Evolutionary conservation across 2,888 invertebrate species (phyloP).

Genomic region (Temnothorax rugatulus): DNA sequence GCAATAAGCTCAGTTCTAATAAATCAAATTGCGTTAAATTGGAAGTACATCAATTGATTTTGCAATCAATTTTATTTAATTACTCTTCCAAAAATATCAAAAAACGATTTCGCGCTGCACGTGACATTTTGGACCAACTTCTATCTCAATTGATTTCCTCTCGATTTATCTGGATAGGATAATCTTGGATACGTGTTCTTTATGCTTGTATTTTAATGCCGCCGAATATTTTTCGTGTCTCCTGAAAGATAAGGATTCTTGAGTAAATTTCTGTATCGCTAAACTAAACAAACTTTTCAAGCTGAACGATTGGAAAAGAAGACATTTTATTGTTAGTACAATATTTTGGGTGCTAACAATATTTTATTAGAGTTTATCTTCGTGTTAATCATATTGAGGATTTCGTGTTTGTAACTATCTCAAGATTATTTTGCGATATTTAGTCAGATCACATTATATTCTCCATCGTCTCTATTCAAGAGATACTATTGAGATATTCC

Average conservation of each 20-base stretch:
- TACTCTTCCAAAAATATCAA: background rate
- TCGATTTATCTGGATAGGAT: background rate
- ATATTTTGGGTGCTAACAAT: background rate
- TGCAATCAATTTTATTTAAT: background rate
- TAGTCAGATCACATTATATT: background rate
- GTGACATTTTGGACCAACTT: background rate
- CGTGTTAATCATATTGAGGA: background rate
- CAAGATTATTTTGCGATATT: background rate
- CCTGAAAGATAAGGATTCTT: background rate
- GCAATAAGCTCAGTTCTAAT: background rate
- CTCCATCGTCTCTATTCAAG: background rate
- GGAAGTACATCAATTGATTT: background rate
- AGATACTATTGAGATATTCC: background rate
- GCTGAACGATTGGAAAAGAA: background rate
- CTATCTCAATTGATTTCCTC: background rate
- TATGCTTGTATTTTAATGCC: background rate
- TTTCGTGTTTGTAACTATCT: background rate
- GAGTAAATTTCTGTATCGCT: background rate
- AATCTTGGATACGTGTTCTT: background rate
- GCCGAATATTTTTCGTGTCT: background rate
- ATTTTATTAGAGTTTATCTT: background rate
- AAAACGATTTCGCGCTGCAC: background rate
- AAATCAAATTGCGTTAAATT: slow-evolving; percentile 11
- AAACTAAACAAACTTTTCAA: background rate
- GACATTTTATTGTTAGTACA: no score